A percentile compares a stretch with the other conserved stretches of the same genome.
These are phyloP conservation scores for Muntiacus muntjak DNA, from an alignment of 2,113 vertebrate genomes.

Conservation along the genomic window DNA sequence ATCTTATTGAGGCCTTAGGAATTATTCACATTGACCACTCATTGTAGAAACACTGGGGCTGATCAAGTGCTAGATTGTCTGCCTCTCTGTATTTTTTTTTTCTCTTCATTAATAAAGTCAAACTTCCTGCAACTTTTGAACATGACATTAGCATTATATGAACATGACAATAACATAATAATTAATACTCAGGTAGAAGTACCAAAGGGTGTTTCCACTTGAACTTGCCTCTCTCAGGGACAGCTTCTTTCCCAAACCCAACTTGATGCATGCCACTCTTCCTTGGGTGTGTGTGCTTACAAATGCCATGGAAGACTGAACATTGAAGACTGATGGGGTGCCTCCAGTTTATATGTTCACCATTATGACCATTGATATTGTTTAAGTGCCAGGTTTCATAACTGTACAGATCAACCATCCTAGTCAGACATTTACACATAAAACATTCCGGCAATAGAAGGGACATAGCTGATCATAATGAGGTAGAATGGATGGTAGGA, in stretches of 20 bases:
- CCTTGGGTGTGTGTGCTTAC: conserved; percentile 17
- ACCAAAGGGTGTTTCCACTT: conserved; percentile 46
- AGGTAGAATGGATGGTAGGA: background rate
- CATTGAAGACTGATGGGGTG: background rate
- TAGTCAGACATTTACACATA: background rate
- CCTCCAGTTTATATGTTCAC: background rate
- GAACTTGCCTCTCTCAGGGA: conserved; percentile 62
- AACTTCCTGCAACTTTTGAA: background rate
- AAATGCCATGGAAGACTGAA: background rate
- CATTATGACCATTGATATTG: background rate
- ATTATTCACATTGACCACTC: background rate
- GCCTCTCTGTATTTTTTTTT: background rate
- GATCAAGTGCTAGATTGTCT: background rate
- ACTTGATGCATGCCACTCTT: background rate
- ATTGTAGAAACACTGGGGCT: background rate
- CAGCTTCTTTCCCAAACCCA: conserved; percentile 46
- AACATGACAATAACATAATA: too few species aligned
- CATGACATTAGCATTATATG: too few species aligned
- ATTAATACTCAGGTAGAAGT: conserved; percentile 34
- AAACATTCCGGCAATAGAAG: background rate
- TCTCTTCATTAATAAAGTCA: background rate
- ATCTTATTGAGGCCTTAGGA: background rate
- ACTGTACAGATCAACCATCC: background rate
- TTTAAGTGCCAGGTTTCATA: background rate
- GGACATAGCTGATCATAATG: background rate